Conservation (phyloP, 2,113 vertebrate species). For the Amblyornis subalaris region DNA sequence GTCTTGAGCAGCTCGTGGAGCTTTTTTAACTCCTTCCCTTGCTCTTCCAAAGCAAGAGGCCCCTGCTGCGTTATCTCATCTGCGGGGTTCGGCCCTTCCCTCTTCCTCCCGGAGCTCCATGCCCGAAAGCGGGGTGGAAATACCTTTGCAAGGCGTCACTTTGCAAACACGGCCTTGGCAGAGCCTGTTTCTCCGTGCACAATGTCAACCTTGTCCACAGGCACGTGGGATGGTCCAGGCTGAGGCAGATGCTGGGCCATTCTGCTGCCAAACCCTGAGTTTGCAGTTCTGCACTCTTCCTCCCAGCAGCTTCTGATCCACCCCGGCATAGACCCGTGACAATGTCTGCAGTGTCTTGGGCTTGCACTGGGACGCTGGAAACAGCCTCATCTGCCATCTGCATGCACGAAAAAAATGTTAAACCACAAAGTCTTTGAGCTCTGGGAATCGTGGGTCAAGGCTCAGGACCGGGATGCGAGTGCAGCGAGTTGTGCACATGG, state of each 20-base stretch:
- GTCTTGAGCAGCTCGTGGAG: background rate
- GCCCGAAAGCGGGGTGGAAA: background rate
- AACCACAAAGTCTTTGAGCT: background rate
- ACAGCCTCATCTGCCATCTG: background rate
- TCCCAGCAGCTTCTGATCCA: background rate
- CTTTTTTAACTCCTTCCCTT: background rate
- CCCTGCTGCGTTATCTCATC: conserved; percentile 3
- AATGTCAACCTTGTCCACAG: conserved; percentile 27
- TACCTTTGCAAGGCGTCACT: conserved; percentile 28
- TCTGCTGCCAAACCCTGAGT: background rate
- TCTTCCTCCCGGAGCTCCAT: background rate
- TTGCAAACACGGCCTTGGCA: conserved; percentile 43
- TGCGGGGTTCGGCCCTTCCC: conserved; percentile 7
- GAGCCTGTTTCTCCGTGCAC: background rate
- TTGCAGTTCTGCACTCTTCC: background rate
- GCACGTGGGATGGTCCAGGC: background rate
- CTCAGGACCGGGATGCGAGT: background rate
- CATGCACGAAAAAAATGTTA: background rate
- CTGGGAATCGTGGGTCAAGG: background rate
- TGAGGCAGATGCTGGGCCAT: background rate
- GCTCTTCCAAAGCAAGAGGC: background rate
- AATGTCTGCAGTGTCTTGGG: conserved; percentile 8
- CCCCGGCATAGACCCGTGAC: background rate
- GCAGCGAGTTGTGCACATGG: background rate
- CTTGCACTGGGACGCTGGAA: background rate